Base-by-base conservation (phyloP, 2,797 vertebrate species). In the Coccyzus lansbergi region DNA sequence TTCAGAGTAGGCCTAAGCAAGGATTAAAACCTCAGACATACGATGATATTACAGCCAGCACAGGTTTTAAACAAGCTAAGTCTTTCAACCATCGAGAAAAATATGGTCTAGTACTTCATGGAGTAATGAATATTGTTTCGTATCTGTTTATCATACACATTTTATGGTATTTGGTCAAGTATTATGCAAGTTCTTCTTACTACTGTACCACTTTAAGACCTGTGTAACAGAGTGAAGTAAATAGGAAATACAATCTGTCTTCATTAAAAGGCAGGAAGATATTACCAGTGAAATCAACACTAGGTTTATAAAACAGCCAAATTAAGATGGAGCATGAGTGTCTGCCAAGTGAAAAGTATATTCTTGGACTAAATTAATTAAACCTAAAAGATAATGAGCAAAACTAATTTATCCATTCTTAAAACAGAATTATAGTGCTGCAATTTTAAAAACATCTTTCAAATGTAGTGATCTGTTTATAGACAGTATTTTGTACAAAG, bases 211-310 rank as follows among this genome's bases (percentile, higher is more conserved):
- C 69, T 90, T 48, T 58, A 60, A 65, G 79, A 85, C 44, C 22
- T 60, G 16, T 2, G 0, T 59, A 68, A 59, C 19, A 63, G 55
- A 44, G 16, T 70, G 52, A 86, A 89, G 51, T 67, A 74, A 83
- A 62, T 82, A 78, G 34, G 77, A 93, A 91, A 88, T 86, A 78
- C 34, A 69, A 83, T 91, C 75, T 65, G n/a, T 72, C 74, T 86
- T 80, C 44, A 63, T 90, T 86, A 88, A 96, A 95, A 91, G 55
- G 70, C 34, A 86, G 77, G 77, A 86, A 88, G 92, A 87, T 93
- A 90, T 76, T 93, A 40, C 22, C 65, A 88, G 63, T 49, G 25
- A 92, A 92, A 92, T 79, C 85, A 95, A 91, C 83, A 92, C 65
- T 76, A 86, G 59, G 58, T 88, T 91, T 91, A 83, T 55, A 69